phyloP scores from a whole-genome alignment of 2,888 invertebrate genomes.

The Linnaemya vulpina region DNA sequence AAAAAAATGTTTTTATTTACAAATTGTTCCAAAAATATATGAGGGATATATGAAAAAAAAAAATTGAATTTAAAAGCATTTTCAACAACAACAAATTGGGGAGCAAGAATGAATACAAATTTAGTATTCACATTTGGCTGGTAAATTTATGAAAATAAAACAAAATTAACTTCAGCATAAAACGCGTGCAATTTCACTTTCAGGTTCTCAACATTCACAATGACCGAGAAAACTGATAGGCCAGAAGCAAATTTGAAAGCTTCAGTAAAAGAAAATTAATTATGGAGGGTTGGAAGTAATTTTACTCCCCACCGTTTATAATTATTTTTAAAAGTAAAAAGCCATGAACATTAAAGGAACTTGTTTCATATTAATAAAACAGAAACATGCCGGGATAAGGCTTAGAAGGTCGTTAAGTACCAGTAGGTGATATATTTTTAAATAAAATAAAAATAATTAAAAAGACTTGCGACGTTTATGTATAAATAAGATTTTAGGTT shows the following conservation, averaged over 20 bases:
- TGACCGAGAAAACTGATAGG: conserved; percentile 43
- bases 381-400: too few species aligned
- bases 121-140: neutral
- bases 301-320: neutral
- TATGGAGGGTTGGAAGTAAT: neutral
- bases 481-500: too few species aligned
- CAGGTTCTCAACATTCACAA: conserved; percentile 32
- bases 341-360: too few species aligned
- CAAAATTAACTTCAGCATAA: neutral
- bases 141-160: conserved; percentile 7
- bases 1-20: neutral
- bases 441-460: too few species aligned
- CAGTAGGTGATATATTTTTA: too few species aligned
- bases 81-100: neutral
- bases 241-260: conserved; percentile 5
- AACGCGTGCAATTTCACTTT: neutral
- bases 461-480: too few species aligned
- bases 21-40: neutral
- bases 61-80: neutral
- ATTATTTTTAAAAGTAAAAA: conserved; percentile 1
- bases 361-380: too few species aligned
- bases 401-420: too few species aligned
- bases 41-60: neutral
- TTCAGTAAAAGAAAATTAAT: neutral
- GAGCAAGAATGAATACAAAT: neutral